A percentile compares a stretch with the other conserved stretches of the same genome.
phyloP scores from a whole-genome alignment of 2,113 vertebrate genomes.

The Pogonocichla stellata region DNA sequence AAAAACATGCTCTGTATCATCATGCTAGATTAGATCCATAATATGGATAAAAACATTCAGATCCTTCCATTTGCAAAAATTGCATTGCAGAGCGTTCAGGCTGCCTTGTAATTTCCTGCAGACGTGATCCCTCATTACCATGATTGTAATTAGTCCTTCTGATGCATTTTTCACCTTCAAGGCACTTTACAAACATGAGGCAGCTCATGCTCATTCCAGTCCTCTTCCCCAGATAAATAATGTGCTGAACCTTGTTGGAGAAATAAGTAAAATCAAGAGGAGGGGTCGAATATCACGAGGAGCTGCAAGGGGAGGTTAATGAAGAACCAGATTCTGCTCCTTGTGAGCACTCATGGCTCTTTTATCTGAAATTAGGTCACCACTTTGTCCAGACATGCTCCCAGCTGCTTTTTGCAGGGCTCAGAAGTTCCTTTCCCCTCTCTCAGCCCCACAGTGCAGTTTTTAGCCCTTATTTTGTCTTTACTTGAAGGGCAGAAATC shows the following conservation, averaged over 20 bases:
- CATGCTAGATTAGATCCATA: not conserved
- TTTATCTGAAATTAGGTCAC: not conserved
- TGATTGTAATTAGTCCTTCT: constrained; percentile 17
- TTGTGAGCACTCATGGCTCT: rapidly evolving
- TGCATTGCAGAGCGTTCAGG: not conserved
- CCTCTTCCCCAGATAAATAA: not conserved
- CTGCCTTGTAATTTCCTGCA: constrained; percentile 10
- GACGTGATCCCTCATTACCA: not conserved
- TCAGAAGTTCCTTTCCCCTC: not conserved
- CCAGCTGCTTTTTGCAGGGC: not conserved
- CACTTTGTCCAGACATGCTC: not conserved
- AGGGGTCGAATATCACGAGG: not conserved
- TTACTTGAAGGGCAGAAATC: not conserved
- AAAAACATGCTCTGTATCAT: not conserved
- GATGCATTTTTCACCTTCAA: not conserved
- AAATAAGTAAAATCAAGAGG: not conserved
- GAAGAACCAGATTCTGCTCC: not conserved
- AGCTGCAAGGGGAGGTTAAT: not conserved
- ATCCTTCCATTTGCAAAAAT: not conserved
- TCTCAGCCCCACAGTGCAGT: not conserved
- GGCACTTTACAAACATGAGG: constrained; percentile 15
- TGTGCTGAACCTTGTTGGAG: not conserved
- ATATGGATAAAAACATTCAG: not conserved
- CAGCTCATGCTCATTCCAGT: not conserved
- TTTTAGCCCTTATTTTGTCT: not conserved